Evolutionary conservation across 2,888 invertebrate genomes (phyloP), one percentile per base, ranked within the genome.

Genomic region (Dione vanillae): DNA sequence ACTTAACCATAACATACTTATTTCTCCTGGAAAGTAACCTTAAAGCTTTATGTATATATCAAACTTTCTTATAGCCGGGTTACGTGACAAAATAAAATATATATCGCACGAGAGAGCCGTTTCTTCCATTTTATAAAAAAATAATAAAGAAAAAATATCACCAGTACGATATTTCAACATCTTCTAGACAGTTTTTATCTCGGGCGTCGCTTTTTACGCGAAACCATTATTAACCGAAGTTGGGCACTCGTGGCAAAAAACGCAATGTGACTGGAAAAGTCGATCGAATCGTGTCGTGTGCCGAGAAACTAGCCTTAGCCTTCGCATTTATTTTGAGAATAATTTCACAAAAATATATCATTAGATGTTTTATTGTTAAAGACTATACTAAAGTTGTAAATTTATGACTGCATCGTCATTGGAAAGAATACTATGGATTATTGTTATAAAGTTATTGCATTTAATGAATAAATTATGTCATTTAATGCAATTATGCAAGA

Each of bases 201-300:
- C 14, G 11, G 47, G 35, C 45, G 35, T 27, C 41, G 19, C 45
- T 70, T 73, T 73, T 73, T 73, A 58, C 65, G 6, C 27, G 43
- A n/a, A 52, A 59, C 52, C 59, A 67, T 70, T 70, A 73, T 65
- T 70, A 67, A 65, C 45, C 20, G 47, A 65, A 54, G 45, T 69
- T 65, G 69, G 67, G 51, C 64, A 14, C 67, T 64, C 20, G 45
- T 16, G 20, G 71, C 76, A 78, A 78, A 78, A 79, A 70, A 72
- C 77, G 78, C 78, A 80, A 80, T 72, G 78, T 78, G 72, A 73
- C 75, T 76, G 80, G 78, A 85, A 85, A 86, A 83, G 82, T 85
- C 76, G 81, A 80, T 78, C 80, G 79, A 80, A 81, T 81, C 74
- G 73, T 76, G 76, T 76, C 79, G 71, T 73, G 71, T 64, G 68